Conservation (phyloP, 2,797 vertebrate species). For the Spinus olivaceus region DNA sequence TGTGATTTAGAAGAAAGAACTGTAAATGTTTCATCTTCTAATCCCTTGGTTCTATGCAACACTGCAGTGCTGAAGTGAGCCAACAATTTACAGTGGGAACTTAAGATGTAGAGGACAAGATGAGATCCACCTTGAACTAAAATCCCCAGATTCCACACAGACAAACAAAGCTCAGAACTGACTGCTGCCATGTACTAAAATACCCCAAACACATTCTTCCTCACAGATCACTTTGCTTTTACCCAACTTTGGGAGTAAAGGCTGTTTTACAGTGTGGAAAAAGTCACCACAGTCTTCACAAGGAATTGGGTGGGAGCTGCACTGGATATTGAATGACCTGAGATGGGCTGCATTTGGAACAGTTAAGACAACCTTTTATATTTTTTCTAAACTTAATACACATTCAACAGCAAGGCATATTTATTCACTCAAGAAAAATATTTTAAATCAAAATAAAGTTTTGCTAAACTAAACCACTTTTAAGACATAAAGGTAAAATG, state of each 20-base stretch:
- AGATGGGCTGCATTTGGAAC: neutral
- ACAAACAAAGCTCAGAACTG: neutral
- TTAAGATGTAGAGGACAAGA: neutral
- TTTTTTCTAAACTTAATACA: neutral
- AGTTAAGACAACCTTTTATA: neutral
- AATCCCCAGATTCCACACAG: neutral
- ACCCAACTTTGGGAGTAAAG: neutral
- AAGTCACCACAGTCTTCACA: neutral
- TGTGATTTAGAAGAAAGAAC: neutral
- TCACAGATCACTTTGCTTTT: neutral
- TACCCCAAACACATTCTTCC: neutral
- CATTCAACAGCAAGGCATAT: neutral
- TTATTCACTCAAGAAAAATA: neutral
- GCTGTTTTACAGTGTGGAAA: neutral
- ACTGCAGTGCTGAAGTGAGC: neutral
- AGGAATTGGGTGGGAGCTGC: neutral
- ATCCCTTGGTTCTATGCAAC: neutral
- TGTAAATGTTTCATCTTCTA: neutral
- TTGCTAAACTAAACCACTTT: neutral
- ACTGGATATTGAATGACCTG: neutral
- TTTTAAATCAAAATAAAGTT: neutral
- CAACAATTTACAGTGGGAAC: neutral
- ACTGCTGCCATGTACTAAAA: neutral
- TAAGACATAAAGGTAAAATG: neutral
- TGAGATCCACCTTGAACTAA: neutral